These are phyloP conservation scores for Achatina immaculata DNA, from an alignment of 1,140 invertebrate genomes.

Conservation along the genomic window DNA sequence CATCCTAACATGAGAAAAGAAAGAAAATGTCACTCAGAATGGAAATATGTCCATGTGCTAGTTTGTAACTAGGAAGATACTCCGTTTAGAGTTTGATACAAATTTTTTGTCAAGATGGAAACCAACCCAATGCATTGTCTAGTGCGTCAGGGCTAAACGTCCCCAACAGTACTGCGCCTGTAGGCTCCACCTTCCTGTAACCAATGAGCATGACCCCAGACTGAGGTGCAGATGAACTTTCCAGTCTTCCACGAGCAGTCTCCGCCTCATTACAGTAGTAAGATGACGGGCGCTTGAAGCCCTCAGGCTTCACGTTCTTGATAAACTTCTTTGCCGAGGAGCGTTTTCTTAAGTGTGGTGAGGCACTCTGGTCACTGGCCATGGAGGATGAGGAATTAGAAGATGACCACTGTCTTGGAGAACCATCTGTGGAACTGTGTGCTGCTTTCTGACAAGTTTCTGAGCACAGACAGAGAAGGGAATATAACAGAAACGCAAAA, in stretches of 20 bases:
- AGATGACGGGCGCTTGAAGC: slow-evolving; percentile 67
- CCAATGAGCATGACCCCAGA: slow-evolving; percentile 62
- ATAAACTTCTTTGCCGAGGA: slow-evolving; percentile 60
- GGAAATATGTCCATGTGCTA: too few relatives aligned
- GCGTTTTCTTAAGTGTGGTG: slow-evolving; percentile 16
- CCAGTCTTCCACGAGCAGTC: slow-evolving; percentile 15
- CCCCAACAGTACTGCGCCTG: slow-evolving; percentile 67
- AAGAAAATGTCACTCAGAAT: too few relatives aligned
- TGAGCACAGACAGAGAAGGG: background rate
- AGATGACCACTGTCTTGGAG: slow-evolving; percentile 24
- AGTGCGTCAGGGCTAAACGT: slow-evolving; percentile 59
- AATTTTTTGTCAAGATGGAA: too few relatives aligned
- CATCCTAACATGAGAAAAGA: too few relatives aligned
- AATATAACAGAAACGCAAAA: background rate
- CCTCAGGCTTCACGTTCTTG: slow-evolving; percentile 67
- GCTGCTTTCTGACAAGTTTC: slow-evolving; percentile 32
- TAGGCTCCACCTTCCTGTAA: slow-evolving; percentile 67
- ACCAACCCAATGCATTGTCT: slow-evolving; percentile 9
- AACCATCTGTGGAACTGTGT: background rate
- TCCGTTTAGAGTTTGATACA: too few relatives aligned
- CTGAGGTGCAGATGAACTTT: slow-evolving; percentile 36
- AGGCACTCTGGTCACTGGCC: slow-evolving; percentile 23
- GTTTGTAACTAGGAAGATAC: too few relatives aligned
- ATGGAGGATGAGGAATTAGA: slow-evolving; percentile 37
- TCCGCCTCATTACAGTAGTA: slow-evolving; percentile 62